Conservation (phyloP, 2,888 invertebrate species). For the Stegana nigrithorax region DNA sequence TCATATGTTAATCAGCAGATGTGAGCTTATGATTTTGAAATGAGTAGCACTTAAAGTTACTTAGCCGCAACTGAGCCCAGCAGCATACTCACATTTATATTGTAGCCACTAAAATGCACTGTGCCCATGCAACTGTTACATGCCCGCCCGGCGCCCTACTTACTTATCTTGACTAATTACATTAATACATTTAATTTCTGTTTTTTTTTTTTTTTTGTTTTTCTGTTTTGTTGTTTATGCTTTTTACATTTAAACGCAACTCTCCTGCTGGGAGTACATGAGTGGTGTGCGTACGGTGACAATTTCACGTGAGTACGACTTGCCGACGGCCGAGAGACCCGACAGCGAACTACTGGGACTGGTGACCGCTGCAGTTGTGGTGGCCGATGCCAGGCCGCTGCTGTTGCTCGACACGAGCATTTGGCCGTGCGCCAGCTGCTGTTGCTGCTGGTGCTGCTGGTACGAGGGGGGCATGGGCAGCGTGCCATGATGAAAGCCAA, state of each 20-base stretch:
- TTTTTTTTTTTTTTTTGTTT: neutral
- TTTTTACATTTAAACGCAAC: conserved; percentile 73
- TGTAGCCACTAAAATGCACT: no score
- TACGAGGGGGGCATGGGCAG: conserved; percentile 63
- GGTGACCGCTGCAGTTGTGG: conserved; percentile 57
- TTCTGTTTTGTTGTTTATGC: neutral
- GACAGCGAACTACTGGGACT: conserved; percentile 66
- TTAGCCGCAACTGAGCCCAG: no score
- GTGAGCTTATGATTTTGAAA: no score
- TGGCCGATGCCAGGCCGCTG: conserved; percentile 58
- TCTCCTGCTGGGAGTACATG: conserved; percentile 77
- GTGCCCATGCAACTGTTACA: no score
- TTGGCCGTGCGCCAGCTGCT: conserved; percentile 54
- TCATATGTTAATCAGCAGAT: no score
- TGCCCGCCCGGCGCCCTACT: neutral
- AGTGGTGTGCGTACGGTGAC: conserved; percentile 77
- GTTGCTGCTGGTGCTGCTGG: conserved; percentile 61
- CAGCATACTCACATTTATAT: no score
- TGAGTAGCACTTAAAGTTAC: no score
- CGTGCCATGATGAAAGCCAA: conserved; percentile 41
- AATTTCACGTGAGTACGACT: conserved; percentile 72
- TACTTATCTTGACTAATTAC: neutral
- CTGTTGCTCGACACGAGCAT: conserved; percentile 63
- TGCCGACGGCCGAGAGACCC: conserved; percentile 65
- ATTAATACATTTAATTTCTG: neutral